Conservation (phyloP, 2,113 vertebrate species). For the Microtus montanus region DNA sequence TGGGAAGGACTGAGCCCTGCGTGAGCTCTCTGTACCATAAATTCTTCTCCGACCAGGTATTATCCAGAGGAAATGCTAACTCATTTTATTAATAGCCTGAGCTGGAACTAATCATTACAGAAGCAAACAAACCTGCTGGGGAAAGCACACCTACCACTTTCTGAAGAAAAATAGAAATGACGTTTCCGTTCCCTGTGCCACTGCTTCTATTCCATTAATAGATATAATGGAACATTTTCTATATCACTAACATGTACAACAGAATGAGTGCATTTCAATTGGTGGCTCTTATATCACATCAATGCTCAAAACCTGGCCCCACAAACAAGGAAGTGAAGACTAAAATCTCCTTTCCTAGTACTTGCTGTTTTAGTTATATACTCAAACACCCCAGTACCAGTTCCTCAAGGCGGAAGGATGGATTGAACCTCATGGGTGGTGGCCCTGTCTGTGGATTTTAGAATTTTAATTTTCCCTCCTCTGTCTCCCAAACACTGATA, state of each 20-base stretch:
- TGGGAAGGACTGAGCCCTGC: neutral
- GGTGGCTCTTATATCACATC: conserved; percentile 34
- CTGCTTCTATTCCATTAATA: conserved; percentile 58
- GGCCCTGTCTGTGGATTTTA: neutral
- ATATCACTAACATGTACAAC: conserved; percentile 25
- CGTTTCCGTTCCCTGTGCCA: conserved; percentile 46
- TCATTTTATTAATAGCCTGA: conserved; percentile 53
- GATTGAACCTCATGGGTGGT: neutral
- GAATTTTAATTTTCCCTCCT: neutral
- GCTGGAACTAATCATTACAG: conserved; percentile 52
- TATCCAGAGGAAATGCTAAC: conserved; percentile 55
- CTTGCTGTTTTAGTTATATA: neutral
- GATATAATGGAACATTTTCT: conserved; percentile 64
- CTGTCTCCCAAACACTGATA: neutral
- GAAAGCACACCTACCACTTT: conserved; percentile 31
- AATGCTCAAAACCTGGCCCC: conserved; percentile 23
- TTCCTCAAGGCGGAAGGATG: neutral
- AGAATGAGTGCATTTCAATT: conserved; percentile 41
- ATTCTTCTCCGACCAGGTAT: conserved; percentile 33
- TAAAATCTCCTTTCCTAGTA: neutral
- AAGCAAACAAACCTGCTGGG: conserved; percentile 59
- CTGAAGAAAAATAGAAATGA: conserved; percentile 57
- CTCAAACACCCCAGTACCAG: neutral
- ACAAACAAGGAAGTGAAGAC: neutral
- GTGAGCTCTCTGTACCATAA: conserved; percentile 19